Base-by-base conservation (phyloP, 2,113 vertebrate species). In the Perca flavescens region DNA sequence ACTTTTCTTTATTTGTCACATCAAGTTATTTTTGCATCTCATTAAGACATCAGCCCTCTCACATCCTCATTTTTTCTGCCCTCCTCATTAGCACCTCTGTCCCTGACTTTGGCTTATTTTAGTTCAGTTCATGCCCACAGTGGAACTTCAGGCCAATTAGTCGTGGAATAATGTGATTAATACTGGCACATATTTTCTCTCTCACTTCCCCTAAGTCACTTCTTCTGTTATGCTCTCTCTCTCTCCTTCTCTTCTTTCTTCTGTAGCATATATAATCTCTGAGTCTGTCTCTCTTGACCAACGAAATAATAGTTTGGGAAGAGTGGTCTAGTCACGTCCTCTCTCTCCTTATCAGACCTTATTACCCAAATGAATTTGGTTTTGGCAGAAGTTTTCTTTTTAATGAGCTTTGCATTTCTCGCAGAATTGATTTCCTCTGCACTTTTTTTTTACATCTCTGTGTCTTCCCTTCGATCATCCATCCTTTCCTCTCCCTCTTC, bases 361-460 rank as follows among this genome's bases (percentile, higher is more conserved):
- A 94, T 94, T 93, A 93, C 91, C 92, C 93, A 94, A 94, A 95
- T 94, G 88, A 94, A 94, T 95, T 93, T 93, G 91, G 91, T 93
- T 89, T 90, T 86, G 85, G 80, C 84, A 74, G 87, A 91, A 93
- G 86, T 94, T 91, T 91, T 88, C 89, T 88, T 95, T 93, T 95
- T 95, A 96, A 95, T 95, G 94, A 95, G 94, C 94, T 94, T 94
- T 94, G 93, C 91, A 93, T 94, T 94, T 93, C 86, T 83, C 15
- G 4, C 80, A 81, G 89, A 95, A 94, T 94, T 93, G 94, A 95
- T 95, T 95, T 93, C 90, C 79, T 83, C 92, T 94, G 77, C 89
- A 78, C 75, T 85, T 90, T 92, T 84, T 65, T 25, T 84, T 77
- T 5, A 4, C 74, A 72, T 86, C 76, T 82, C 83, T 69, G 47